Percentiles rank a stretch among this genome's conserved stretches.
Evolutionary conservation across 2,888 invertebrate genomes (phyloP).

Genomic region (Caenorhabditis sulstoni): DNA sequence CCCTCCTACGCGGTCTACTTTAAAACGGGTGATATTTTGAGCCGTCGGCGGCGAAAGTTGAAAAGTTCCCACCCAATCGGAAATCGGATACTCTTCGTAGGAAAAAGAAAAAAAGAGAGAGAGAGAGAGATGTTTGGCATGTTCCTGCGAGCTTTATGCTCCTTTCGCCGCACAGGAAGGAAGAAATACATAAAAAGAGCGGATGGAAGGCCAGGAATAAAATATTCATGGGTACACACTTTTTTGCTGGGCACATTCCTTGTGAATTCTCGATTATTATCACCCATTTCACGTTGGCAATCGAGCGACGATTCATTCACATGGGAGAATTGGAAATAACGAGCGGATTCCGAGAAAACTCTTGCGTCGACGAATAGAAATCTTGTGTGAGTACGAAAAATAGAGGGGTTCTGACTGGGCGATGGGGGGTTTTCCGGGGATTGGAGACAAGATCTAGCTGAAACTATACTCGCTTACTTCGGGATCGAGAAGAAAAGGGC

Average conservation of each 20-base stretch:
- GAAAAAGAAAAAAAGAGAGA: constrained; percentile 8
- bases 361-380: too few species aligned
- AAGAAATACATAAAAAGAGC: constrained; percentile 15
- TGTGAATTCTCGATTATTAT: constrained; percentile 27
- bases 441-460: too few species aligned
- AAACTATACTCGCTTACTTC: too few species aligned
- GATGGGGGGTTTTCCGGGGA: too few species aligned
- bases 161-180: constrained; percentile 5
- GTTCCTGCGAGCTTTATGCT: constrained; percentile 2
- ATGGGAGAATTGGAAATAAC: constrained; percentile 4
- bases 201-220: background rate
- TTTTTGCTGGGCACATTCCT: too few species aligned
- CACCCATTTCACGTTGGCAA: too few species aligned
- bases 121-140: constrained; percentile 37
- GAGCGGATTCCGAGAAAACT: too few species aligned
- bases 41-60: constrained; percentile 16
- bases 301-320: background rate
- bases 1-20: background rate
- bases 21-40: constrained; percentile 13
- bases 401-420: too few species aligned
- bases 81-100: constrained; percentile 22
- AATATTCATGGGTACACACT: constrained; percentile 25
- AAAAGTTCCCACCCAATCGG: constrained; percentile 24
- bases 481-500: constrained; percentile 5
- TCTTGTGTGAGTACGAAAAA: too few species aligned